Base-by-base conservation (phyloP, 2,797 vertebrate species). In the Triplophysa yarkandensis region DNA sequence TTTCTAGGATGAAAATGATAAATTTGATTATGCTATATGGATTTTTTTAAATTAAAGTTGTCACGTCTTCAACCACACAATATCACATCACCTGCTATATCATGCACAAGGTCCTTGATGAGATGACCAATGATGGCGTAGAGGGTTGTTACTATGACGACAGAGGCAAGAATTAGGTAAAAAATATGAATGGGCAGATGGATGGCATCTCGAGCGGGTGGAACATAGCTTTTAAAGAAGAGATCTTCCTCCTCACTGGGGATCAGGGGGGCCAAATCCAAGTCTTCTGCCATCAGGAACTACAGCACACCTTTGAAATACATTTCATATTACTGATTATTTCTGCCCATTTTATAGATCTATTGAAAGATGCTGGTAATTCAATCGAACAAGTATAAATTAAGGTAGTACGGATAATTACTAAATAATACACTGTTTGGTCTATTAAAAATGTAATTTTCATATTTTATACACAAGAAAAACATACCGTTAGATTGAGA, bases 101-200 rank as follows among this genome's bases (percentile, higher is more conserved):
- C 95, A 2, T 98, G 96, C 39, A 92, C 69, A 66, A 98, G 93
- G 88, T 98, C 96, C 79, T 92, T 95, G 88, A 98, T 95, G 82
- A 97, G 94, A 84, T 98, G 95, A 0, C 96, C 96, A 0, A 95
- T 95, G 4, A 98, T 97, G 84, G 95, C 94, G 0, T 98, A 98
- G 0, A 95, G 94, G 61, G 95, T 94, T 0, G 82, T 80, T 41
- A 95, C 11, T 73, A 98, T 89, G 13, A 97, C 77, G 2, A 88
- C 77, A 0, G 81, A 58, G 0, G 95, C 95, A 71, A 98, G 92
- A 75, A 96, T 65, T 86, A 52, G 11, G 48, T 52, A 52, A 21
- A 52, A 52, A 11, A 52, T 10, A 52, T 52, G 48, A 25, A 52
- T 52, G 46, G 48, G 21, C 11, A 52, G 21, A 13, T 13, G 21